Evolutionary conservation across 2,888 invertebrate species (phyloP).

Genomic region (Meghimatium bilineatum): DNA sequence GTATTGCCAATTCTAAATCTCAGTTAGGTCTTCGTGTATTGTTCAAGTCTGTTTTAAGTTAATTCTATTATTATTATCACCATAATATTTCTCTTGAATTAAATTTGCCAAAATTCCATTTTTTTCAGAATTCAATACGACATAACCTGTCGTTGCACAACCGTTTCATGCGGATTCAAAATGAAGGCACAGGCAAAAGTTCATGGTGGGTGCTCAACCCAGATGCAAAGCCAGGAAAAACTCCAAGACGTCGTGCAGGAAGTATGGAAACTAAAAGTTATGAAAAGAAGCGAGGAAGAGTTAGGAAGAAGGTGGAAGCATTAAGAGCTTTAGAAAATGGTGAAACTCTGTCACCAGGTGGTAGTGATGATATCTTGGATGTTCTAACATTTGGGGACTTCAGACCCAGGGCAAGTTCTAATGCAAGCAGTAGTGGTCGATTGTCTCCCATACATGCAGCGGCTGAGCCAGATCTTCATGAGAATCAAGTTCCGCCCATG

Average conservation of each 20-base stretch:
- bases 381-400: constrained; percentile 81
- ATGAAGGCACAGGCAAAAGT: constrained; percentile 87
- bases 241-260: constrained; percentile 95
- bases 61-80: too few species aligned
- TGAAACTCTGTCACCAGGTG: constrained; percentile 57
- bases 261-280: constrained; percentile 94
- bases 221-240: constrained; percentile 98
- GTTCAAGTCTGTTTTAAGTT: too few species aligned
- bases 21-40: too few species aligned
- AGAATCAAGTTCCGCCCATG: constrained; percentile 83
- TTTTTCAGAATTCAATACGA: constrained; percentile 80
- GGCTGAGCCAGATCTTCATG: constrained; percentile 81
- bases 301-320: constrained; percentile 90
- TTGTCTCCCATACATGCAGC: constrained; percentile 84
- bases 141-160: constrained; percentile 81
- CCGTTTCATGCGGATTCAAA: constrained; percentile 80
- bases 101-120: too few species aligned
- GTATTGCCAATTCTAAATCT: too few species aligned
- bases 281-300: constrained; percentile 89
- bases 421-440: constrained; percentile 91
- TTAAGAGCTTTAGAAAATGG: constrained; percentile 70
- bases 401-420: constrained; percentile 92
- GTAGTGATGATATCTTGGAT: constrained; percentile 83
- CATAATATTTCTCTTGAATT: too few species aligned
- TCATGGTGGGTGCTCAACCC: constrained; percentile 99